Conservation (phyloP, 2,113 vertebrate species). For the Hemiprocne comata region DNA sequence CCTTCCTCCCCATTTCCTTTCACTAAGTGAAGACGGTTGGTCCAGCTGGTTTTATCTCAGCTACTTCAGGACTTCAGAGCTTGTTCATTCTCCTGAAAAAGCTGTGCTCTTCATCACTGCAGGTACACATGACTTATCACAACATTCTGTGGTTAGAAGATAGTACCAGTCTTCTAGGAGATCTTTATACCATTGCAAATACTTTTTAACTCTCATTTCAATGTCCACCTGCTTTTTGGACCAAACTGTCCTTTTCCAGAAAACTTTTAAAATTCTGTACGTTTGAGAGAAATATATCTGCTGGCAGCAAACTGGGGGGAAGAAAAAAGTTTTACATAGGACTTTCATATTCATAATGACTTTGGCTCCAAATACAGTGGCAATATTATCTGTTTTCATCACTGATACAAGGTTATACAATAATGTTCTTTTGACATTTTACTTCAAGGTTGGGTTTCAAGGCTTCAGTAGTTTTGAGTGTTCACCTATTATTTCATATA, state of each 20-base stretch:
- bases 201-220: background rate
- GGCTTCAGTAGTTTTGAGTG: background rate
- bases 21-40: background rate
- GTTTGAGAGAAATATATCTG: conserved; percentile 8
- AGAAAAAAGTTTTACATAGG: background rate
- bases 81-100: background rate
- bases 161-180: background rate
- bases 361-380: conserved; percentile 16
- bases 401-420: background rate
- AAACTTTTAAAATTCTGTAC: conserved; percentile 1
- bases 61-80: background rate
- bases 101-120: background rate
- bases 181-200: background rate
- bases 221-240: background rate
- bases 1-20: background rate
- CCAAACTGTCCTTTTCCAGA: background rate
- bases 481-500: background rate
- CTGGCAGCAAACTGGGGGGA: background rate
- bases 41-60: background rate
- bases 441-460: background rate
- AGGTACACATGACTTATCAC: background rate
- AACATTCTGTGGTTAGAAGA: background rate
- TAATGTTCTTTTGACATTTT: background rate
- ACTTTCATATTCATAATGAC: conserved; percentile 6
- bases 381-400: conserved; percentile 18